Evolutionary conservation across 2,888 invertebrate species (phyloP), one percentile per base, ranked within the genome.

Genomic region (Aphodius granarius): DNA sequence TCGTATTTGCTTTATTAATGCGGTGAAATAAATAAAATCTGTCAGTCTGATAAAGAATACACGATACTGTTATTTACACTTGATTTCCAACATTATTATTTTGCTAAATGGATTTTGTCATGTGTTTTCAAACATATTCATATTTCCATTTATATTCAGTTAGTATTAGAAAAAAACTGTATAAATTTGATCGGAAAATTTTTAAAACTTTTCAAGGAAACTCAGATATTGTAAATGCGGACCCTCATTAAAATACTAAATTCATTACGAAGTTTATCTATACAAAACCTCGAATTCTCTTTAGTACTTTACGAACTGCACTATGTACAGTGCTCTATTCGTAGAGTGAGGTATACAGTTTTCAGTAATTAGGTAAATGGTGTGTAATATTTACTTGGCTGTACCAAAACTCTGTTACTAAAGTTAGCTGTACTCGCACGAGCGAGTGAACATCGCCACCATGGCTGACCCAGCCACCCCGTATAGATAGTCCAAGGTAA

Each of bases 281-380:
- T 43, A 13, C 43, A 43, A 1, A 43, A 9, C 43, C 43, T 3
- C 43, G 43, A 43, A 43, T 43, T 1, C n/a, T 9, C 43, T 2
- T 9, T 43, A 13, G 1, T 43, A 43, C 2, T 43, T 3, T 43
- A 43, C 43, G 43, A 43, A 43, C 6, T 3, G 6, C 43, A 43
- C 43, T 9, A 43, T 43, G 6, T 43, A 43, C 43, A 43, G 13
- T 43, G 43, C 43, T 6, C 43, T 43, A 13, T 13, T n/a, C 43
- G 43, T 3, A 43, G 9, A 43, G 43, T n/a, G n/a, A 3, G 43
- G 43, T 43, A 19, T 68, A 68, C 68, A 68, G 68, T 21, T 68
- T 68, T 22, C 21, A n/a, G 21, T 68, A 68, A 68, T 68, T 68
- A 68, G 68, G 21, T 68, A 68, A 68, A 68, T 68, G 68, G 68